Conservation (phyloP, 2,888 invertebrate species). For the Brenthis ino region DNA sequence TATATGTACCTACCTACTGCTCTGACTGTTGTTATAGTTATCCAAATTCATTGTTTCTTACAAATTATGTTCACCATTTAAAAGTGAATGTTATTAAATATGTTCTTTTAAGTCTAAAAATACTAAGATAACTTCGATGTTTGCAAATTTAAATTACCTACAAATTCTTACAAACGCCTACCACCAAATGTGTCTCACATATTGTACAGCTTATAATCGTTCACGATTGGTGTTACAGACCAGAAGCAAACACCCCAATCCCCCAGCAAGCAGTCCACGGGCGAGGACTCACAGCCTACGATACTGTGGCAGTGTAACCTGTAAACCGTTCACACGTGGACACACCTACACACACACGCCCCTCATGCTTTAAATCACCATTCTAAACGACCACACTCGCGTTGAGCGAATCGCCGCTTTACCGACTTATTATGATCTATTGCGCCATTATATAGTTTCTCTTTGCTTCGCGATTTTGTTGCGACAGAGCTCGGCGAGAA, state of each 20-base stretch:
- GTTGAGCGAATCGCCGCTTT: slow-evolving; percentile 37
- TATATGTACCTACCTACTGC: background rate
- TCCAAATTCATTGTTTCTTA: no score
- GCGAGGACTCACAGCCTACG: slow-evolving; percentile 97
- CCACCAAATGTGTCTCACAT: background rate
- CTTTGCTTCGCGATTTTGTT: slow-evolving; percentile 44
- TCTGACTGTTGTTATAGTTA: background rate
- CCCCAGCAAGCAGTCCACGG: slow-evolving; percentile 88
- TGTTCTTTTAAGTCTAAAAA: no score
- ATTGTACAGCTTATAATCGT: slow-evolving; percentile 1
- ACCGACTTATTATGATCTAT: slow-evolving; percentile 27
- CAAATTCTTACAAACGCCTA: no score
- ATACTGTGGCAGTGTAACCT: slow-evolving; percentile 99
- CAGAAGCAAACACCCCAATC: slow-evolving; percentile 91
- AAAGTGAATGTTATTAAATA: no score
- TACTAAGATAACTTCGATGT: no score
- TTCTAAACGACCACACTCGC: slow-evolving; percentile 38
- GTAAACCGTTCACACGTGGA: slow-evolving; percentile 79
- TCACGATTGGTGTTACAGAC: slow-evolving; percentile 80
- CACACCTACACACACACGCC: slow-evolving; percentile 28
- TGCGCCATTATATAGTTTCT: slow-evolving; percentile 33
- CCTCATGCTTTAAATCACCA: slow-evolving; percentile 20
- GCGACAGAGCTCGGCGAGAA: slow-evolving; percentile 56
- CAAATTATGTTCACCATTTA: no score
- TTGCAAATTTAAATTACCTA: no score